Evolutionary conservation across 35 echinoderm and acorn worm species (phyloP), one percentile per base, ranked within the genome.

Genomic region (Diadema setosum): DNA sequence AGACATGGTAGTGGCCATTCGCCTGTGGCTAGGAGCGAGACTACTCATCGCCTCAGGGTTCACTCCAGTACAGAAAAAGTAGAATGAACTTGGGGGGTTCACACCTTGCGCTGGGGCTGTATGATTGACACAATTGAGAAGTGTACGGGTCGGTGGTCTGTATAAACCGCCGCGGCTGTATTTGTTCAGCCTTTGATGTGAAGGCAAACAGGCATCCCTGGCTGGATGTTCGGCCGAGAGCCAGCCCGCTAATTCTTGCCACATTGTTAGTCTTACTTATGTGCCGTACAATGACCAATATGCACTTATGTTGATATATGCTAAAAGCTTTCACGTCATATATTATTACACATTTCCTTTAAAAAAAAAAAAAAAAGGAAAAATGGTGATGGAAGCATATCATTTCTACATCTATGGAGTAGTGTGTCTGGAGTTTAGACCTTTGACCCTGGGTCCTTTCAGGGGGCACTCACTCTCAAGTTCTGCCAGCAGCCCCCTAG

Each of bases 241-340:
- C 40, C 14, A 78, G 73, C 69, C 56, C 26, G 45, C 88, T 83
- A 84, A 90, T 90, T 90, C 88, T 73, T 40, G 32, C 81, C 58
- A 44, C 65, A 21, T 65, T 90, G 88, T 90, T 90, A 84, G 83
- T 90, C 81, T 90, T 90, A 37, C 41, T 64, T 81, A 90, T 69
- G 29, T 24, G 49, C 81, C 21, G 59, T 61, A 90, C 88, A 90
- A 90, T 90, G 58, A 60, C 88, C 64, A n/a, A 90, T 90, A 90
- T 39, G 74, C 39, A 33, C 34, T 64, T 49, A 20, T 90, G 81
- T 90, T 90, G 88, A 90, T 82, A 83, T 90, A 90, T 61, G 88
- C 65, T 90, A 90, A 90, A 90, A 90, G 88, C 88, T 90, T 90
- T 81, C 33, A 34, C 39, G 56, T 83, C n/a, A n/a, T n/a, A n/a